Conservation (phyloP, 2,888 invertebrate species). For the Ditylenchus weischeri region DNA sequence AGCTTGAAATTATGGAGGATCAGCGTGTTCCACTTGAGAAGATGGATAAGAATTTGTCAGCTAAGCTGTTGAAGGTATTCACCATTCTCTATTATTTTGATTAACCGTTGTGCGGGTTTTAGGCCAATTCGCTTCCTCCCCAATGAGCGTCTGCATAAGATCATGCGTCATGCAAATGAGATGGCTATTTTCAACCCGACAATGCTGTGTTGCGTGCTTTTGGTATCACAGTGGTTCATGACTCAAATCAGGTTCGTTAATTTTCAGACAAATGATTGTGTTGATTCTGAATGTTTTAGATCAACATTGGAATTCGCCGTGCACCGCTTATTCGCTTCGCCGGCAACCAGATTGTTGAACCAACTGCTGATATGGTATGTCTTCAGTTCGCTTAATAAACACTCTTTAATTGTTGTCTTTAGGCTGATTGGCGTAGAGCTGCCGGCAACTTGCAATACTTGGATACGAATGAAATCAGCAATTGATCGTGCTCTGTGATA, state of each 20-base stretch:
- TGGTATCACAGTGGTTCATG: constrained; percentile 23
- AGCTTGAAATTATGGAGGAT: constrained; percentile 27
- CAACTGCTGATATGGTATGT: constrained; percentile 17
- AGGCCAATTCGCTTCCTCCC: constrained; percentile 34
- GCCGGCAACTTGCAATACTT: constrained; percentile 21
- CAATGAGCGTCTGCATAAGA: constrained; percentile 28
- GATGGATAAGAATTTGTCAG: constrained; percentile 23
- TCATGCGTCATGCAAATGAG: constrained; percentile 27
- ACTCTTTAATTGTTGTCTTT: neutral
- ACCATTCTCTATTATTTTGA: neutral
- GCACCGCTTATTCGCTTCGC: constrained; percentile 25
- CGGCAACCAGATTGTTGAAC: constrained; percentile 21
- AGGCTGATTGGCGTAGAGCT: constrained; percentile 24
- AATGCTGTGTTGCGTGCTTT: constrained; percentile 31
- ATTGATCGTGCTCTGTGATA: constrained; percentile 27
- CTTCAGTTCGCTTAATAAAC: neutral
- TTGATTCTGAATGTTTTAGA: neutral
- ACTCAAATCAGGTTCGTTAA: constrained; percentile 15
- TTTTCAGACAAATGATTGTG: neutral
- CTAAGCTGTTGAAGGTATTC: constrained; percentile 23
- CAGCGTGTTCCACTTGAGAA: constrained; percentile 37
- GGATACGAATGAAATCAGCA: constrained; percentile 19
- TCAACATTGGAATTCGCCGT: constrained; percentile 24
- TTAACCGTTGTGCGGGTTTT: neutral
- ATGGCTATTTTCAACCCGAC: constrained; percentile 22